Conservation (phyloP, 2,888 invertebrate genomes). For the Agrochola circellaris region DNA sequence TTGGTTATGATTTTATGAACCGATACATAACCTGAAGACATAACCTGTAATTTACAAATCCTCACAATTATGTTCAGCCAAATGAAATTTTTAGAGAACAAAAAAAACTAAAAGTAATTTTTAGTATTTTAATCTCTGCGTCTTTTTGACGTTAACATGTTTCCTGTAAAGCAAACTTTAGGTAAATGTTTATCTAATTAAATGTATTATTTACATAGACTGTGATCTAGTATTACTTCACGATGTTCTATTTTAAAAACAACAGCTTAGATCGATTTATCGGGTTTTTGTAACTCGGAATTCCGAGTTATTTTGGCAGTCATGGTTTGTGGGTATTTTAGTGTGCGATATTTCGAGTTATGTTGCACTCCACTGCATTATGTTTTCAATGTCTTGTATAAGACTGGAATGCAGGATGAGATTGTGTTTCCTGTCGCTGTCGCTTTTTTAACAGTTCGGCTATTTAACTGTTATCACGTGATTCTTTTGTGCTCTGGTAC, state of each 20-base stretch:
- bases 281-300: conserved; percentile 26
- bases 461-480: conserved; percentile 3
- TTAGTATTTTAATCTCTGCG: conserved; percentile 78
- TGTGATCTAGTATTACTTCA: conserved; percentile 90
- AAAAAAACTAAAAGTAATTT: conserved; percentile 60
- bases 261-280: conserved; percentile 58
- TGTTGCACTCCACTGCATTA: conserved; percentile 13
- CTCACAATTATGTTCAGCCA: conserved; percentile 63
- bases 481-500: background rate
- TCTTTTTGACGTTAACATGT: conserved; percentile 81
- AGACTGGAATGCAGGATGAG: background rate
- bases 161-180: conserved; percentile 81
- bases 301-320: conserved; percentile 36
- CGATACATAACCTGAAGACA: background rate
- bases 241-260: conserved; percentile 88
- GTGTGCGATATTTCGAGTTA: conserved; percentile 28
- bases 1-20: background rate
- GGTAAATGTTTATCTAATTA: conserved; percentile 83
- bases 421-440: conserved; percentile 2
- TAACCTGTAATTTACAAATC: conserved; percentile 25
- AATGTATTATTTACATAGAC: conserved; percentile 89
- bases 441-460: background rate
- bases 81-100: conserved; percentile 66
- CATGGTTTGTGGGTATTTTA: conserved; percentile 16
- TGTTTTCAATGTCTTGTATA: conserved; percentile 5